Evolutionary conservation across 1,140 invertebrate genomes (phyloP).

Genomic region (Latrodectus geometricus): DNA sequence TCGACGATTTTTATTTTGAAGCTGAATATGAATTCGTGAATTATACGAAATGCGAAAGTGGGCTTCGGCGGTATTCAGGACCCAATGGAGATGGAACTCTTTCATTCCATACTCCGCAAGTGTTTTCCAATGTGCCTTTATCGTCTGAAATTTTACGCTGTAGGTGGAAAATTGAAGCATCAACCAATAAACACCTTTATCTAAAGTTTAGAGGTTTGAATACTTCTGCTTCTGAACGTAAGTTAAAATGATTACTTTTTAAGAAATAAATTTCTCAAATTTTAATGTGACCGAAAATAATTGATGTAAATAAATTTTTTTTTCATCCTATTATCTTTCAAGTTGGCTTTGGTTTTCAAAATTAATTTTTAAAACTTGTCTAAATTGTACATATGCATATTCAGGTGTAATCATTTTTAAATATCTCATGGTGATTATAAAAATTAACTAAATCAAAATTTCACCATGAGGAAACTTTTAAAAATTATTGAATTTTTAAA

Average conservation of each 20-base stretch:
- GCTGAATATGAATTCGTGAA: constrained; percentile 84
- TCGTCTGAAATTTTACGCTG: constrained; percentile 43
- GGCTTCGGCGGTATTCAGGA: constrained; percentile 45
- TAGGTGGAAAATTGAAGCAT: constrained; percentile 63
- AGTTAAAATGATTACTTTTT: background rate
- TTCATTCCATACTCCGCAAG: constrained; percentile 33
- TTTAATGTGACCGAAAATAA: no score
- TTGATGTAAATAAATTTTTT: no score
- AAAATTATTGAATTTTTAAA: no score
- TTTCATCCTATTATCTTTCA: no score
- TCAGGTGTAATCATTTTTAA: no score
- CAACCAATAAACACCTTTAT: constrained; percentile 60
- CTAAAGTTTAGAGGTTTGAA: constrained; percentile 62
- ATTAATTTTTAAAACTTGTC: no score
- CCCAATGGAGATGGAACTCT: constrained; percentile 55
- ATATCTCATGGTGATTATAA: no score
- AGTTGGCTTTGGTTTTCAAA: no score
- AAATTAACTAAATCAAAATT: no score
- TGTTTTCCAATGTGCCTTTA: constrained; percentile 11
- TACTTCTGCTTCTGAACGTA: constrained; percentile 26
- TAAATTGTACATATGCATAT: no score
- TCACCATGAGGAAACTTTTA: no score
- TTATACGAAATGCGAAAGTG: constrained; percentile 66
- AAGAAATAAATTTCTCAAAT: no score
- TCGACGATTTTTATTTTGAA: constrained; percentile 84